Evolutionary conservation across 2,113 vertebrate species (phyloP), one percentile per base, ranked within the genome.

Genomic region (Mus musculus): DNA sequence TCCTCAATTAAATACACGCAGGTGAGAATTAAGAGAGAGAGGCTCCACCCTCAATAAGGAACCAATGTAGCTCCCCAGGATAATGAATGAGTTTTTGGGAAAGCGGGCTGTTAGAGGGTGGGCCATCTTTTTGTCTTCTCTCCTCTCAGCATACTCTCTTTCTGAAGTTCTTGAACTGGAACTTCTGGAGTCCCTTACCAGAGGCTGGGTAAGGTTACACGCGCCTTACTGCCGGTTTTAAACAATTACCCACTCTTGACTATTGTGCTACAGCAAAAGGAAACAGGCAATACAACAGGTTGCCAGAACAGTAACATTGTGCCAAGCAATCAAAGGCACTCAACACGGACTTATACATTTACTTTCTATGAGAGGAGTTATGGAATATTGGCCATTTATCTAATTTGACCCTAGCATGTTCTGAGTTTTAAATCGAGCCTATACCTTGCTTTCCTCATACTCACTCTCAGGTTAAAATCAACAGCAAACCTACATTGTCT

Each of bases 1-100:
- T 16, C 16, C 17, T 16, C 61, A 59, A 0, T 3, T 4, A 39
- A 8, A 26, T 10, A 13, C 1, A 7, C 3, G 11, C 10, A 1
- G 14, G 67, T 12, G 22, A 46, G 67, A 30, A 10, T 22, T 80
- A 28, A 46, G 46, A 77, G 36, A 3, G 7, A 46, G 6, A 5
- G 24, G 49, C 13, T 59, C 20, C 22, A 49, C 20, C 26, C 30
- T 42, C 30, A n/a, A 0, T 33, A 59, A 59, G 84, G 63, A 22
- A 59, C 52, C 1, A 2, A 19, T 5, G 49, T 5, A 16, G 49
- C 7, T 87, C 17, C 26, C 33, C 11, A 33, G 46, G 30, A 0
- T 11, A 52, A 61, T 65, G 1, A 52, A 9, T 5, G 33, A 7
- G 30, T 5, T 49, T 33, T 72, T 19, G 33, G 46, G 17, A 87